Evolutionary conservation across 2,113 vertebrate genomes (phyloP), one percentile per base, ranked within the genome.

Genomic region (Pterocles orientalis): DNA sequence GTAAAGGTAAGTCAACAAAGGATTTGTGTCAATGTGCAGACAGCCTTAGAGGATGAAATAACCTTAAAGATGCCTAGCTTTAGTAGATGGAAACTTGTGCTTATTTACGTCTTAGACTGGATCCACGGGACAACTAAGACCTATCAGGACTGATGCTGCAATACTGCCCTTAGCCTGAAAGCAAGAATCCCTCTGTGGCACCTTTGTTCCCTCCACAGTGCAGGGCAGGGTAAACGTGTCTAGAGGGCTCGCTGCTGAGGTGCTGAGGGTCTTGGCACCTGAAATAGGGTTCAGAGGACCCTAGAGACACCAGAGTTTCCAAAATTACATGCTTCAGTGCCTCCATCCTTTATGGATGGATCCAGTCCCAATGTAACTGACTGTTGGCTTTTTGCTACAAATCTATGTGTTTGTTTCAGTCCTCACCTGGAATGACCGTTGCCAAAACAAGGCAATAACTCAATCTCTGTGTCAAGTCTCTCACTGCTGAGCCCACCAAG

Each of bases 171-270:
- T 33, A 60, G 39, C 33, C 39, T 80, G 61, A 65, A 85, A 68
- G 33, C 41, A 75, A 72, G 17, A 81, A 43, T 41, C 56, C 25
- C 17, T 75, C 51, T 64, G n/a, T 6, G 17, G 12, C 14, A 50
- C 45, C 33, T n/a, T 66, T 70, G 14, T 1, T 76, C 26, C 56
- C n/a, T 36, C 6, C 34, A 14, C 0, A 0, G 18, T 53, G 16
- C 57, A 70, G 51, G 36, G 7, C n/a, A 36, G 34, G n/a, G 12
- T 20, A 62, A 29, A 4, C 2, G 3, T 1, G 2, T 56, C 14
- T 53, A 72, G 57, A 57, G 41, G 20, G 11, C 18, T 86, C 2
- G 1, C 18, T 79, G 2, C 54, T 61, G 39, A 56, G 39, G 4
- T 31, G 14, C 7, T 54, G 58, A 70, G 43, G 9, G 10, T 57